These are phyloP conservation scores for Acleris sparsana DNA, from an alignment of 2,888 invertebrate species.

Conservation along the genomic window DNA sequence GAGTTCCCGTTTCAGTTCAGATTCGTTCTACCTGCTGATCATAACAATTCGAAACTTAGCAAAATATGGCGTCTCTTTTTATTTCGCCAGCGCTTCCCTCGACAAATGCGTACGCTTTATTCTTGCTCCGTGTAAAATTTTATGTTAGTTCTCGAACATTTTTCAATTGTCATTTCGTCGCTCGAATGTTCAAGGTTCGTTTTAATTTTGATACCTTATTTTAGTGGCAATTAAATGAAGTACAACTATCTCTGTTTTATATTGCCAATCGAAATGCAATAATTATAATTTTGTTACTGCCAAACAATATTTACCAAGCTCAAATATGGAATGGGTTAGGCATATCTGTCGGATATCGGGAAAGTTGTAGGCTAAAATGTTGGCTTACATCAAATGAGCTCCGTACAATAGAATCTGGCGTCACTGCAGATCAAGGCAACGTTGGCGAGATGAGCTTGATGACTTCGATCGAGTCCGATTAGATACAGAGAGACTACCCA, in stretches of 20 bases:
- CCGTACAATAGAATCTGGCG: too few relatives aligned
- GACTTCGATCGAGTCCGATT: too few relatives aligned
- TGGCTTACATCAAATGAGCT: too few relatives aligned
- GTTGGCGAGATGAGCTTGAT: too few relatives aligned
- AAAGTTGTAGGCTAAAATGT: too few relatives aligned
- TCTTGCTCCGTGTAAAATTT: slow-evolving; percentile 63
- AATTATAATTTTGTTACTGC: too few relatives aligned
- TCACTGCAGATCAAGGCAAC: too few relatives aligned
- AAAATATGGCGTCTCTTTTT: slow-evolving; percentile 69
- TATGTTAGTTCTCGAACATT: slow-evolving; percentile 55
- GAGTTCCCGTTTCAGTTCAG: slow-evolving; percentile 49
- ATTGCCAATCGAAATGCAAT: not conserved
- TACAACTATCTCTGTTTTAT: not conserved
- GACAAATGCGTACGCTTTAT: slow-evolving; percentile 57
- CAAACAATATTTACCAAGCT: too few relatives aligned
- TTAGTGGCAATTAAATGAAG: slow-evolving; percentile 1
- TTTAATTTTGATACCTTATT: not conserved
- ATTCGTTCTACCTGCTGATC: slow-evolving; percentile 58
- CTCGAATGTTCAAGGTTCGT: slow-evolving; percentile 48
- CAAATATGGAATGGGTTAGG: too few relatives aligned
- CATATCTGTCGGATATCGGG: too few relatives aligned
- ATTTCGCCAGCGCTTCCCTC: slow-evolving; percentile 50
- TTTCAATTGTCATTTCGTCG: slow-evolving; percentile 54
- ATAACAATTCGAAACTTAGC: slow-evolving; percentile 68
- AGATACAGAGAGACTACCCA: too few relatives aligned